Percentiles rank a stretch among this genome's conserved stretches.
Evolutionary conservation across 2,797 vertebrate species (phyloP).

Genomic region (Micromesistius poutassou): DNA sequence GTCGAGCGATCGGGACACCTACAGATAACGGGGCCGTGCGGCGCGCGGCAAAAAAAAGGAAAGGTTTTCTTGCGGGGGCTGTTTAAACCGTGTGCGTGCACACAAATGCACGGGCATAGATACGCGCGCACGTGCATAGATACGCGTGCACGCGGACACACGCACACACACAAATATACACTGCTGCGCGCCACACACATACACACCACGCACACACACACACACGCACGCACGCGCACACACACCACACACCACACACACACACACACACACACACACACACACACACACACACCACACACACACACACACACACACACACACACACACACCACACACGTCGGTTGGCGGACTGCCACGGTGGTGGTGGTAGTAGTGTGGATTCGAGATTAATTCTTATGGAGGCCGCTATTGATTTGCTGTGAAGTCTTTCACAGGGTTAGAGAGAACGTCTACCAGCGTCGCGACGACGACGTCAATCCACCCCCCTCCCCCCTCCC

Average conservation of each 20-base stretch:
- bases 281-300: no score
- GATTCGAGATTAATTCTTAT: constrained; percentile 65
- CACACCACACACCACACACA: not conserved
- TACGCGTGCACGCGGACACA: no score
- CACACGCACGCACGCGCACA: no score
- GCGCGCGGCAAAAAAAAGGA: constrained; percentile 30
- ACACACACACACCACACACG: constrained; percentile 1
- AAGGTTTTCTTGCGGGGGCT: constrained; percentile 47
- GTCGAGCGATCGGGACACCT: constrained; percentile 58
- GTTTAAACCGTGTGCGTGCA: not conserved
- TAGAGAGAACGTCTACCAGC: constrained; percentile 27
- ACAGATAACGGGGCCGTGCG: constrained; percentile 38
- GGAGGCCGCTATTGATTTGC: constrained; percentile 63
- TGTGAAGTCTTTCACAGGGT: constrained; percentile 53
- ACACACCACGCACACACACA: no score
- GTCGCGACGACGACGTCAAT: constrained; percentile 27
- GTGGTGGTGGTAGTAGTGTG: constrained; percentile 50
- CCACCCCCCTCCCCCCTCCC: not conserved
- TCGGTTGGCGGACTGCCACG: constrained; percentile 68
- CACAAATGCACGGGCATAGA: no score
- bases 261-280: no score
- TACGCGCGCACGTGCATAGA: no score
- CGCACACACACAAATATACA: no score
- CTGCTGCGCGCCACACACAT: no score
- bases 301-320: no score